Evolutionary conservation across 2,888 invertebrate species (phyloP), one percentile per base, ranked within the genome.

Genomic region (Oxyteleia sp.): DNA sequence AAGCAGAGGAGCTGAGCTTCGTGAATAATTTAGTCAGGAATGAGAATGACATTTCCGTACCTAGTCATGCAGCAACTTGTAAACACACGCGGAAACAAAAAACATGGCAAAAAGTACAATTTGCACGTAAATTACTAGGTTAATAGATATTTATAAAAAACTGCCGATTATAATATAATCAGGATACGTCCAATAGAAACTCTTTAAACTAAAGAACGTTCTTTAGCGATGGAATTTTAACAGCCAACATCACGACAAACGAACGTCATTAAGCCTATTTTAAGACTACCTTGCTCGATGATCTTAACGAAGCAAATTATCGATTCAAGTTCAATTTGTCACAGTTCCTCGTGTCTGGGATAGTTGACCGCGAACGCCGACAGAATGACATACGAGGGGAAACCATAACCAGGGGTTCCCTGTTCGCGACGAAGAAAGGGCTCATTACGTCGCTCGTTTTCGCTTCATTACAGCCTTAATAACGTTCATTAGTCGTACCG

Each of bases 301-400:
- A 61, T 68, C 61, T 75, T 63, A 74, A 69, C 74, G 53, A 79
- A 41, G 69, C 53, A 53, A 83, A 83, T 74, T 74, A 79, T 69
- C 69, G 61, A 59, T 66, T 79, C 83, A 79, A 83, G 79, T 83
- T 75, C 83, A 83, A 79, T 71, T 83, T 76, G 64, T 76, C 64
- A 53, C 51, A 53, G 76, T 51, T 51, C 13, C 43, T 45, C 45
- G 43, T 51, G 69, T 51, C 43, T 55, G 71, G 16, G 47, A 63
- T 11, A 51, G 63, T 64, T 55, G 69, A 61, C 72, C 23, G 49
- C 51, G 43, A 59, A 64, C 49, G 20, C 26, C 68, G 59, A 63
- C 55, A 59, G 53, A 68, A 57, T 57, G 75, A 74, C 74, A 68
- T 43, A 53, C 76, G 68, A 68, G 74, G 68, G 83, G 61, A 71